These are phyloP conservation scores for Chionomys nivalis DNA, from an alignment of 2,113 vertebrate species.

Conservation along the genomic window DNA sequence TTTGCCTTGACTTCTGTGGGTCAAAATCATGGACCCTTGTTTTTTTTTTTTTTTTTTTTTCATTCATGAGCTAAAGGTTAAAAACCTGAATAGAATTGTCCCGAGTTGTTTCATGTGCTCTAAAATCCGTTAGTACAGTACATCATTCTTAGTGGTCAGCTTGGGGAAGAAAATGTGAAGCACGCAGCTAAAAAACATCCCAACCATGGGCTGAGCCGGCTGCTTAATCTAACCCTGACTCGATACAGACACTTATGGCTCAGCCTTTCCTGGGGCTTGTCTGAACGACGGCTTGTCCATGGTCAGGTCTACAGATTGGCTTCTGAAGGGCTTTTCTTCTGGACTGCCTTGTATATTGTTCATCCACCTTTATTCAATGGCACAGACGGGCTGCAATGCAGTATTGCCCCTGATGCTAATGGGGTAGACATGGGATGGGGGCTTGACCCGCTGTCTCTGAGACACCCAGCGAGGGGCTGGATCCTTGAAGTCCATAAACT, in stretches of 20 bases:
- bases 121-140: background rate
- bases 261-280: constrained; percentile 13
- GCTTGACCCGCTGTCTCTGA: too few relatives aligned
- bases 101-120: constrained; percentile 27
- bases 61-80: background rate
- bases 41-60: background rate
- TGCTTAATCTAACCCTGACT: background rate
- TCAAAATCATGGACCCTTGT: background rate
- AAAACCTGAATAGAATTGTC: background rate
- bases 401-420: background rate
- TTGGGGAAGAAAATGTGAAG: constrained; percentile 69
- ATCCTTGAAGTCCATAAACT: too few relatives aligned
- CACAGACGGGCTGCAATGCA: background rate
- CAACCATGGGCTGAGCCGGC: constrained; percentile 17
- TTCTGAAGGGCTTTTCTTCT: background rate
- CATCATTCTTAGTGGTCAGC: constrained; percentile 30
- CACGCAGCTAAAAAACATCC: constrained; percentile 22
- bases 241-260: constrained; percentile 14
- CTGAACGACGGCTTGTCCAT: constrained; percentile 32
- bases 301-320: background rate
- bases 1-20: background rate
- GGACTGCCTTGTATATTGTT: background rate
- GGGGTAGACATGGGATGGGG: background rate
- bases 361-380: background rate
- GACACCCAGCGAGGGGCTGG: too few relatives aligned